These are phyloP conservation scores for Melanotaenia duboulayi DNA, from an alignment of 2,113 vertebrate genomes.

Conservation along the genomic window DNA sequence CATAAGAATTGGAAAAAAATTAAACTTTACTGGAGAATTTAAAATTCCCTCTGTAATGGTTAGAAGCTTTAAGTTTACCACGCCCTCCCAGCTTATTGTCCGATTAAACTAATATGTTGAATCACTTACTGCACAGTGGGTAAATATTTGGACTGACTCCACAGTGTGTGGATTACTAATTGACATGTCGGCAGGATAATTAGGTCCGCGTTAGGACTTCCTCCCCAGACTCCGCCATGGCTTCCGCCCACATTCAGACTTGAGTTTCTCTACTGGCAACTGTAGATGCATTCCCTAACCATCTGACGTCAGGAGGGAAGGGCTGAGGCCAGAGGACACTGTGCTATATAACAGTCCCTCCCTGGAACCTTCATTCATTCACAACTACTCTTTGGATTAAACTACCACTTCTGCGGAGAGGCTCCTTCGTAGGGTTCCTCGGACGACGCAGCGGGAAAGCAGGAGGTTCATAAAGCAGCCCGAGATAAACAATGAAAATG, in stretches of 20 bases:
- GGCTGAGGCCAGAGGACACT: constrained; percentile 4
- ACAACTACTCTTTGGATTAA: constrained; percentile 69
- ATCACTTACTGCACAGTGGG: constrained; percentile 36
- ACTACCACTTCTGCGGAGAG: background rate
- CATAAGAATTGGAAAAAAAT: background rate
- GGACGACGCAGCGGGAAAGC: constrained; percentile 13
- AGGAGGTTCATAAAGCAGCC: background rate
- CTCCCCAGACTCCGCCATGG: constrained; percentile 35
- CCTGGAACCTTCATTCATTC: constrained; percentile 55
- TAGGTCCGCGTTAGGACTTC: constrained; percentile 69
- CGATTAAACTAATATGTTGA: constrained; percentile 22
- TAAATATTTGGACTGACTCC: constrained; percentile 54
- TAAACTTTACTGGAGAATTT: background rate
- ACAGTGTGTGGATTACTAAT: constrained; percentile 70
- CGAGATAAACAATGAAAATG: constrained; percentile 82
- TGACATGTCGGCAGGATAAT: constrained; percentile 57
- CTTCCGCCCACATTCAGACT: constrained; percentile 72
- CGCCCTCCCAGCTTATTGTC: constrained; percentile 9
- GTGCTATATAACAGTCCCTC: constrained; percentile 48
- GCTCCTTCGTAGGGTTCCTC: constrained; percentile 54
- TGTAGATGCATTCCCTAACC: constrained; percentile 69
- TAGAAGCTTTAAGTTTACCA: constrained; percentile 13
- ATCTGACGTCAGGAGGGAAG: constrained; percentile 79
- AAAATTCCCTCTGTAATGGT: background rate
- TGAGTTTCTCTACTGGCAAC: constrained; percentile 73